Evolutionary conservation across 2,113 vertebrate species (phyloP).

Genomic region (Mola mola): DNA sequence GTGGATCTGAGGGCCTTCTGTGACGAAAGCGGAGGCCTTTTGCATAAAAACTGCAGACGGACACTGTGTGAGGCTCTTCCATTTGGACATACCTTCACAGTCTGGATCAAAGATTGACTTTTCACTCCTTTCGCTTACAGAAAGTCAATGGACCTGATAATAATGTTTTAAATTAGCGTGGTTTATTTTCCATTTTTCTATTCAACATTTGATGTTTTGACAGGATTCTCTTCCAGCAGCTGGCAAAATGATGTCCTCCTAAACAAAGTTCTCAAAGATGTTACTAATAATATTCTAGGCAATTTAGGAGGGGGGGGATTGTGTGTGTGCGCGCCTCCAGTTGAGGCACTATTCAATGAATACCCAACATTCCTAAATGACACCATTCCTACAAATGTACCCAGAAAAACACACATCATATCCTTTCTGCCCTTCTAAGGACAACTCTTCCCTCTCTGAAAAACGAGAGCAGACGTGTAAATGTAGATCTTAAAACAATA

Average conservation of each 20-base stretch:
- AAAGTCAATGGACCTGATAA: conserved; percentile 48
- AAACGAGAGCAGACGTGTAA: conserved; percentile 56
- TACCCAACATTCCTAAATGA: conserved; percentile 55
- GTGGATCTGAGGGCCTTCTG: conserved; percentile 57
- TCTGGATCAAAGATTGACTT: conserved; percentile 48
- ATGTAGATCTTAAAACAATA: conserved; percentile 73
- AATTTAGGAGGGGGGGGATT: conserved; percentile 25
- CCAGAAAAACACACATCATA: conserved; percentile 47
- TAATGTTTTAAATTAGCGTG: conserved; percentile 61
- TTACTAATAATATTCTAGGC: conserved; percentile 45
- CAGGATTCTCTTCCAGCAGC: conserved; percentile 38
- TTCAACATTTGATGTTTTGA: conserved; percentile 46
- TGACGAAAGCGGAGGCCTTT: conserved; percentile 55
- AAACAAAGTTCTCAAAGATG: conserved; percentile 30
- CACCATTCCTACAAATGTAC: conserved; percentile 51
- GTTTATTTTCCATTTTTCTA: conserved; percentile 62
- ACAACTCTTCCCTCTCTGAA: conserved; percentile 34
- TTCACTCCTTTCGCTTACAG: conserved; percentile 34
- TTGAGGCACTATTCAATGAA: conserved; percentile 24
- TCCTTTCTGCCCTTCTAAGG: conserved; percentile 59
- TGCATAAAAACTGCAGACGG: conserved; percentile 53
- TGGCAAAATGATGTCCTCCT: conserved; percentile 40
- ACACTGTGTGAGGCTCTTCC: conserved; percentile 54
- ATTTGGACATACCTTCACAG: conserved; percentile 60
- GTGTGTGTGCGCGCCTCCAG: conserved; percentile 18